Base-by-base conservation (phyloP, 2,888 invertebrate genomes). In the Pegoplata infirma region DNA sequence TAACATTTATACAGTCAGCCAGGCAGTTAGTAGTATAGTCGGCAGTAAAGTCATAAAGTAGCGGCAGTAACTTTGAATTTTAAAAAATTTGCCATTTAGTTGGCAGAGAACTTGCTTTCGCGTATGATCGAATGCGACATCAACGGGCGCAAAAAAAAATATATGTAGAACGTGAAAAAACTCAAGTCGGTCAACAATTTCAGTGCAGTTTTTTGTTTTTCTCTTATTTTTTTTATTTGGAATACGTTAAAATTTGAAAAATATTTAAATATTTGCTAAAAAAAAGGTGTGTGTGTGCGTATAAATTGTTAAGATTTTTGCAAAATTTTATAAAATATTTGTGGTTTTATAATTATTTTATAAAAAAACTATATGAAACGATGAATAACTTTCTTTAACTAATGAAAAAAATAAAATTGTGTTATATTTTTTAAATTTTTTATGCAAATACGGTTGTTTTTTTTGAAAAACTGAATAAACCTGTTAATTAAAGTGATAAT, bases 31-130 rank as follows among this genome's bases (percentile, higher is more conserved):
- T 40, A 67, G 67, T 71, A 71, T 75, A 79, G 46, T 3, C 64
- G 28, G 59, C 47, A 67, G 67, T 71, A 71, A 79, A 79, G 75
- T 79, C 79, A 75, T 63, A 75, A 32, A 49, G 63, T 64, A 49
- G 46, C 61, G 75, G 19, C 63, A 79, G 79, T 75, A 75, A 75
- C 75, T 79, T 79, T 79, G 79, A 72, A 79, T 74, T 76, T 68
- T 49, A 77, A 75, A 69, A 74, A 73, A 64, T 80, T 84, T 83
- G 82, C 83, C 83, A 84, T 85, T 86, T 84, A 85, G 86, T 86
- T 82, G 82, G 84, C 85, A 84, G 84, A 83, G 84, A 85, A 85
- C 85, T 84, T 82, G 85, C 86, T 85, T 84, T 84, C 84, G 85
- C 84, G 84, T 83, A 83, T 83, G 84, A 84, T 84, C 84, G 74